These are phyloP conservation scores for Heliconius himera DNA, from an alignment of 1,140 invertebrate genomes.

Conservation along the genomic window DNA sequence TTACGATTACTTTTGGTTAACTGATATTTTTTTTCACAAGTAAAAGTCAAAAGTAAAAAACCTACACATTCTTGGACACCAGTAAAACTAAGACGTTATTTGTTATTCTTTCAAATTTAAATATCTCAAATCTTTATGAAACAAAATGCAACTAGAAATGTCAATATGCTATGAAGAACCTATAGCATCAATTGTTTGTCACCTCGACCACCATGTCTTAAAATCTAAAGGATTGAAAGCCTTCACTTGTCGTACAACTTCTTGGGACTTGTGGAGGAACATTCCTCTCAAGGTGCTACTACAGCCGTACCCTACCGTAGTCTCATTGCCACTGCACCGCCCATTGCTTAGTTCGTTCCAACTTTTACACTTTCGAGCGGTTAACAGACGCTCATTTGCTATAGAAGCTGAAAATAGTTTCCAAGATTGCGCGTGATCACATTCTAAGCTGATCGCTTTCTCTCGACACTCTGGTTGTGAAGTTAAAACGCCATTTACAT, in stretches of 20 bases:
- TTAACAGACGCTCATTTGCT: slow-evolving; percentile 43
- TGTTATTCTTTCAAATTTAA: too few species aligned
- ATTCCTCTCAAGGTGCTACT: slow-evolving; percentile 49
- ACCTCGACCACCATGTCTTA: slow-evolving; percentile 48
- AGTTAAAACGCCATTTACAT: slow-evolving; percentile 58
- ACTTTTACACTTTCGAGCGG: slow-evolving; percentile 48
- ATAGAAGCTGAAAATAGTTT: slow-evolving; percentile 58
- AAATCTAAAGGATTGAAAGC: slow-evolving; percentile 60
- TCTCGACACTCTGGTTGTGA: slow-evolving; percentile 62
- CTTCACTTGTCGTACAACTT: slow-evolving; percentile 31
- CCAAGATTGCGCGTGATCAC: slow-evolving; percentile 67
- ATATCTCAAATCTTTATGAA: too few species aligned
- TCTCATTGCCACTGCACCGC: slow-evolving; percentile 55
- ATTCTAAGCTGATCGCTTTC: slow-evolving; percentile 53
- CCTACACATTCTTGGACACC: too few species aligned
- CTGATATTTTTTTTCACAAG: too few species aligned
- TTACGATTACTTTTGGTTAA: too few species aligned
- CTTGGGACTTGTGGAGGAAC: slow-evolving; percentile 57
- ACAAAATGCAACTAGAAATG: too few species aligned
- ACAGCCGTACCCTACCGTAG: slow-evolving; percentile 54
- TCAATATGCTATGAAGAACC: too few species aligned
- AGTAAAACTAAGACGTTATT: too few species aligned
- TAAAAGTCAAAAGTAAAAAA: too few species aligned
- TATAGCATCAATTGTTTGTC: not conserved
- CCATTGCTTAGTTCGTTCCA: slow-evolving; percentile 55